Base-by-base conservation (phyloP, 2,888 invertebrate genomes). In the Archips xylosteana region DNA sequence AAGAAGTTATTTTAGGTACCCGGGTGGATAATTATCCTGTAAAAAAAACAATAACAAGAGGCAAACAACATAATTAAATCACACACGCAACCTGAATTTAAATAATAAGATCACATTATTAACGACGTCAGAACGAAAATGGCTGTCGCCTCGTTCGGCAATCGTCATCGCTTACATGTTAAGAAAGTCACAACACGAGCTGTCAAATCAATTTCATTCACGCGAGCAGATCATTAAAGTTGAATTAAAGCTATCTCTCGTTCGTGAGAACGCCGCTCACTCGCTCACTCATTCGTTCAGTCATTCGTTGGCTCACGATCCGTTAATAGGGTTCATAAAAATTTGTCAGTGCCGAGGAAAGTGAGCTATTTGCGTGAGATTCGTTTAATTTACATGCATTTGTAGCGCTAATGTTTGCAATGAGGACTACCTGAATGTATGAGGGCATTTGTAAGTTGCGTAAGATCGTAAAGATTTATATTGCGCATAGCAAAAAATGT, bases 131-230 rank as follows among this genome's bases (percentile, higher is more conserved):
- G 61, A 66, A 49, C 34, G 42, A 69, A 74, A 65, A 74, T 74
- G 60, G 64, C 59, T 23, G 68, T 23, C 63, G 36, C 68, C 64
- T 74, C 64, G 62, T 51, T 69, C 73, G 60, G 64, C 64, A 59
- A 69, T 74, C 69, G 73, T 69, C 73, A 81, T 79, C 82, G 78
- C 75, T 78, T 77, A 79, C 77, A 79, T 78, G 80, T 77, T 78
- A 81, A 81, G 80, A 80, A 79, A 89, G 87, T 88, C 90, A 88
- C 88, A 91, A 91, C 87, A 90, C 78, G 77, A 74, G 83, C 85
- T 86, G 85, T 85, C 91, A 88, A 94, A 93, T 94, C 94, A 94
- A 93, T 94, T 92, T 92, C 85, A 88, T 93, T 93, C 94, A 94
- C 93, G 94, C 94, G 88, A 94, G 84, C 85, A 83, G 85, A 84